phyloP scores from a whole-genome alignment of 30 jellyfish, hydroid and myxozoan genomes.

The Aurelia aurita region DNA sequence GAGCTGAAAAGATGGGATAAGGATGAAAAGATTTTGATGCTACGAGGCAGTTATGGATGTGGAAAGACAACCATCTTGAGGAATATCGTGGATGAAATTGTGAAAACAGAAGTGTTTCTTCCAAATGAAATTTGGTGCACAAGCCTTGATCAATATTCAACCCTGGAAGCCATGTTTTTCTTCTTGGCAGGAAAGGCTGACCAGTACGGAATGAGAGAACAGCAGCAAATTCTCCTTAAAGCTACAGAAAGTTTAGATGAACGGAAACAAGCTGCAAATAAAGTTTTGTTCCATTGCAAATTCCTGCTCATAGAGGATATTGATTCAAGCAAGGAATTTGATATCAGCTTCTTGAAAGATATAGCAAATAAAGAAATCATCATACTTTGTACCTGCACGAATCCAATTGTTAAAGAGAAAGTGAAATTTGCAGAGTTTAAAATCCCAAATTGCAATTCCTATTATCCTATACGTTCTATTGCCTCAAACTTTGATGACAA shows the following conservation, averaged over 20 bases:
- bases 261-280: conserved; percentile 30
- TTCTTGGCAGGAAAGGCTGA: conserved; percentile 49
- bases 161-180: conserved; percentile 12
- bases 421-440: neutral
- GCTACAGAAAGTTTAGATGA: neutral
- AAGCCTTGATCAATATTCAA: neutral
- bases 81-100: neutral
- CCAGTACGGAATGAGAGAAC: conserved; percentile 22
- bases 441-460: neutral
- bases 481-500: neutral
- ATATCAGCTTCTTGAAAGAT: conserved; percentile 1
- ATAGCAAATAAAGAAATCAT: conserved; percentile 16
- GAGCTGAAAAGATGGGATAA: neutral
- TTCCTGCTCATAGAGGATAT: conserved; percentile 24
- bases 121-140: conserved; percentile 13
- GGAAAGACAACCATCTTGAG: conserved; percentile 30
- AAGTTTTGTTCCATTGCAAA: conserved; percentile 20
- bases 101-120: neutral
- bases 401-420: neutral
- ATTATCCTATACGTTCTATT: neutral
- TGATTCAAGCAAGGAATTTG: conserved; percentile 34
- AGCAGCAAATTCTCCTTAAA: conserved; percentile 10
- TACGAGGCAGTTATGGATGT: conserved; percentile 46
- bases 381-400: conserved; percentile 7
- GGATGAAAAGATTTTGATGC: conserved; percentile 2